Percentiles rank a stretch among this genome's conserved stretches.
phyloP scores from a whole-genome alignment of 2,797 vertebrate species.

The Xenopus petersii region DNA sequence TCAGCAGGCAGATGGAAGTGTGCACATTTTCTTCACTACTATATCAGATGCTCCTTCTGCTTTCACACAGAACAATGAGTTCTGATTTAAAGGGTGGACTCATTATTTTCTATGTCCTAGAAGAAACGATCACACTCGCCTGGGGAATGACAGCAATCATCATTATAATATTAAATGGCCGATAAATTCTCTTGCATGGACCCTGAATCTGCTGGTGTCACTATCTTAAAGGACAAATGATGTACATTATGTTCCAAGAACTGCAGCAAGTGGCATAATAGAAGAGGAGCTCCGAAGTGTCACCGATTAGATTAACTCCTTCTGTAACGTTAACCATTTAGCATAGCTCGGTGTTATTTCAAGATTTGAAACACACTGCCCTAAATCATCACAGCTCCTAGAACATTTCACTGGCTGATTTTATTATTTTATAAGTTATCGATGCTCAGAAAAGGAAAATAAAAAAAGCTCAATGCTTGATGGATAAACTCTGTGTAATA shows the following conservation, averaged over 20 bases:
- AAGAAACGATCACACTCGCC: neutral
- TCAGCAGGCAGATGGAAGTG: neutral
- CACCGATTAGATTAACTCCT: slow-evolving; percentile 5
- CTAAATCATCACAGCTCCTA: neutral
- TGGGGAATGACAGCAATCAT: slow-evolving; percentile 21
- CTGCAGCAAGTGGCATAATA: slow-evolving; percentile 4
- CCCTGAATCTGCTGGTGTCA: slow-evolving; percentile 7
- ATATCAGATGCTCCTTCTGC: neutral
- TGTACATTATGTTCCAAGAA: slow-evolving; percentile 12
- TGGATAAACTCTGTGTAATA: neutral
- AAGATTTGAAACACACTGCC: neutral
- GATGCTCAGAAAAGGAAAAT: neutral
- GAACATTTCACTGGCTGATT: neutral
- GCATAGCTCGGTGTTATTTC: neutral
- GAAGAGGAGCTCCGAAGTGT: neutral
- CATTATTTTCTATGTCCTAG: slow-evolving; percentile 4
- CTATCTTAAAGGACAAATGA: slow-evolving; percentile 18
- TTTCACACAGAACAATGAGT: slow-evolving; percentile 5
- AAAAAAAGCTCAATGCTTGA: neutral
- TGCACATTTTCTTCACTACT: neutral
- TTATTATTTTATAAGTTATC: neutral
- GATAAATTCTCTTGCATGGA: slow-evolving; percentile 18
- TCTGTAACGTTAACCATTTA: neutral
- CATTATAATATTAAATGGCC: slow-evolving; percentile 28
- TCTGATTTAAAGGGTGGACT: neutral